These are phyloP conservation scores for Semnornis frantzii DNA, from an alignment of 2,113 vertebrate species.

Conservation along the genomic window DNA sequence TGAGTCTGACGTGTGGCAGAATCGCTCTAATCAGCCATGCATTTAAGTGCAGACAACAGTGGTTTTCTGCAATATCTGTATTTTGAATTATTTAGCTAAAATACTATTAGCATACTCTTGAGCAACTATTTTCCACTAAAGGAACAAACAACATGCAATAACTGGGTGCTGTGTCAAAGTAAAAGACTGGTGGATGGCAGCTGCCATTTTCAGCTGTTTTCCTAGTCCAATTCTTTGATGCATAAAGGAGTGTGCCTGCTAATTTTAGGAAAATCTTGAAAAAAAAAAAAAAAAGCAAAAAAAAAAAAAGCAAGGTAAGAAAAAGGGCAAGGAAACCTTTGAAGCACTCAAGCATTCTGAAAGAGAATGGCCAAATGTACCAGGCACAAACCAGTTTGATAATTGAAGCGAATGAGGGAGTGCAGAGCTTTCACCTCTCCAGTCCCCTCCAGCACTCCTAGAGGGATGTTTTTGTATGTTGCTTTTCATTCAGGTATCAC, in stretches of 20 bases:
- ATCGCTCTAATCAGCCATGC: not conserved
- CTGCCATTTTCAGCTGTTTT: not conserved
- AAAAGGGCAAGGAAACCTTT: not conserved
- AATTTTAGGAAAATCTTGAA: not conserved
- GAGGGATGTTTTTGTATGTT: not conserved
- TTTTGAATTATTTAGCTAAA: not conserved
- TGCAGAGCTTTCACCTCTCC: not conserved
- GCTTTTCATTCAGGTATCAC: not conserved
- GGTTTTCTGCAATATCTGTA: not conserved
- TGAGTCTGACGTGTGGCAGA: not conserved
- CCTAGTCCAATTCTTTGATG: not conserved
- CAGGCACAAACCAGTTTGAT: not conserved
- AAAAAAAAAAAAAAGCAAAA: not conserved
- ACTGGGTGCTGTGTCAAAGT: not conserved
- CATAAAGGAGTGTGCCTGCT: not conserved
- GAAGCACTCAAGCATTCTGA: not conserved
- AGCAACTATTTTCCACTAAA: not conserved
- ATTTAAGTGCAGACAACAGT: not conserved
- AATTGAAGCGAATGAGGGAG: not conserved
- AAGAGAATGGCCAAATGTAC: not conserved
- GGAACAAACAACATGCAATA: not conserved
- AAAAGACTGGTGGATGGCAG: not conserved
- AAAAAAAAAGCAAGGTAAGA: fast-evolving
- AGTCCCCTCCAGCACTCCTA: not conserved
- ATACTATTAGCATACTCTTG: not conserved